Percentiles rank a stretch among this genome's conserved stretches.
Evolutionary conservation across 2,888 invertebrate species (phyloP).

Genomic region (Eupithecia pulchellata): DNA sequence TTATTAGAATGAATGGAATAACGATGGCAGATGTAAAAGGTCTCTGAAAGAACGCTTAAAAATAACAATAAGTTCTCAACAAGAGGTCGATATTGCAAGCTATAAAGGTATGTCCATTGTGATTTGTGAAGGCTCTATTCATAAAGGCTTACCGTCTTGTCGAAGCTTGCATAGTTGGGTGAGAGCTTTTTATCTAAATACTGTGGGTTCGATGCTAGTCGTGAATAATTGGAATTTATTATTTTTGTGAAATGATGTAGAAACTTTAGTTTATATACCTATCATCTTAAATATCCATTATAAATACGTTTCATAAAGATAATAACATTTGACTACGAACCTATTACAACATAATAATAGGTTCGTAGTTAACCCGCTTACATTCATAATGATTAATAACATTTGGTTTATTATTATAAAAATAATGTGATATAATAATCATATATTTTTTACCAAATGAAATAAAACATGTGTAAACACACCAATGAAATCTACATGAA

Average conservation of each 20-base stretch:
- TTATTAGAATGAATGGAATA: background rate
- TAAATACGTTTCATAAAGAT: too few relatives aligned
- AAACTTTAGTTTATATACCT: background rate
- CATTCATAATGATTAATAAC: too few relatives aligned
- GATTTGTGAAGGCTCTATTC: conserved; percentile 3
- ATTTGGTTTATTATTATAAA: too few relatives aligned
- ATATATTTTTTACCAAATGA: too few relatives aligned
- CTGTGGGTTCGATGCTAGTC: background rate
- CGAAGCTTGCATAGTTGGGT: background rate
- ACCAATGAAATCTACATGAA: too few relatives aligned
- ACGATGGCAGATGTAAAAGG: background rate
- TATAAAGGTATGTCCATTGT: background rate
- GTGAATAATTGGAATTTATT: background rate
- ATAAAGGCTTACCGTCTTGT: conserved; percentile 1
- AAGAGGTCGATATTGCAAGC: background rate
- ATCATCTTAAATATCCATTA: background rate
- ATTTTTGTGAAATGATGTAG: background rate
- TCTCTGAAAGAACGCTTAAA: background rate
- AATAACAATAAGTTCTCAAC: background rate
- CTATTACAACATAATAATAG: too few relatives aligned
- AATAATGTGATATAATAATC: too few relatives aligned
- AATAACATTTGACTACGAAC: too few relatives aligned
- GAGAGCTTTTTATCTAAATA: background rate
- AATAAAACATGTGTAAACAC: too few relatives aligned
- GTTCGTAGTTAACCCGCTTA: too few relatives aligned